A percentile compares a stretch with the other conserved stretches of the same genome.
Evolutionary conservation across 2,888 invertebrate genomes (phyloP).

Genomic region (Drosophila trichaetosa): DNA sequence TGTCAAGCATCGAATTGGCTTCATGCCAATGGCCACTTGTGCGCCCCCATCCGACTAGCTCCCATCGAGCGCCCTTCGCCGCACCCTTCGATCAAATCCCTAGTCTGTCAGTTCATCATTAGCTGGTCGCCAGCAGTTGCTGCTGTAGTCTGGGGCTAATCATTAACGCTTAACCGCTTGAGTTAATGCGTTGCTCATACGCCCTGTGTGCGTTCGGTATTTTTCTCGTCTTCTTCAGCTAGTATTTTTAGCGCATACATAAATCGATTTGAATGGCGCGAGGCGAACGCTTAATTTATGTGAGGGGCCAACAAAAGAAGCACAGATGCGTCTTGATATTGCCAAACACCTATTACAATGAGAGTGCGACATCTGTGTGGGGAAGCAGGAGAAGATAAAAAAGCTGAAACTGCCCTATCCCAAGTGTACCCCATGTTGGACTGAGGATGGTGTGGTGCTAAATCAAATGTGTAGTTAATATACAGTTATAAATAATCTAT

Average conservation of each 20-base stretch:
- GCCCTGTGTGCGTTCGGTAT: slow-evolving; percentile 40
- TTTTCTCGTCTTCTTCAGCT: slow-evolving; percentile 1
- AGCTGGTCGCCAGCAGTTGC: slow-evolving; percentile 32
- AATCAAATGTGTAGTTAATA: neutral
- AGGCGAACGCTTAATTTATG: slow-evolving; percentile 55
- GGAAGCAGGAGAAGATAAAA: neutral
- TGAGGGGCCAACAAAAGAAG: neutral
- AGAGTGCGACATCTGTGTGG: neutral
- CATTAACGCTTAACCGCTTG: slow-evolving; percentile 66
- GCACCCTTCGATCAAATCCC: neutral
- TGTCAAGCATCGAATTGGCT: slow-evolving; percentile 76
- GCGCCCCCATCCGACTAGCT: slow-evolving; percentile 5
- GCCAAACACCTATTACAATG: slow-evolving; percentile 59
- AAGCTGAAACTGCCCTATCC: slow-evolving; percentile 15
- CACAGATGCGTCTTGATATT: slow-evolving; percentile 27
- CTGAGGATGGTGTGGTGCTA: neutral
- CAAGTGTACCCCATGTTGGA: slow-evolving; percentile 1
- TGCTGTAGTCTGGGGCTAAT: slow-evolving; percentile 56
- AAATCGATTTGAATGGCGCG: slow-evolving; percentile 44
- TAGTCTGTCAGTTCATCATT: slow-evolving; percentile 66
- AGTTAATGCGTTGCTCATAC: slow-evolving; percentile 59
- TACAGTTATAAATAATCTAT: neutral
- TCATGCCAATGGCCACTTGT: slow-evolving; percentile 68
- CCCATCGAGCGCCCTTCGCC: neutral
- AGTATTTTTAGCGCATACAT: slow-evolving; percentile 34